Evolutionary conservation across 2,888 invertebrate genomes (phyloP), one percentile per base, ranked within the genome.

Genomic region (Temnothorax unifasciatus): DNA sequence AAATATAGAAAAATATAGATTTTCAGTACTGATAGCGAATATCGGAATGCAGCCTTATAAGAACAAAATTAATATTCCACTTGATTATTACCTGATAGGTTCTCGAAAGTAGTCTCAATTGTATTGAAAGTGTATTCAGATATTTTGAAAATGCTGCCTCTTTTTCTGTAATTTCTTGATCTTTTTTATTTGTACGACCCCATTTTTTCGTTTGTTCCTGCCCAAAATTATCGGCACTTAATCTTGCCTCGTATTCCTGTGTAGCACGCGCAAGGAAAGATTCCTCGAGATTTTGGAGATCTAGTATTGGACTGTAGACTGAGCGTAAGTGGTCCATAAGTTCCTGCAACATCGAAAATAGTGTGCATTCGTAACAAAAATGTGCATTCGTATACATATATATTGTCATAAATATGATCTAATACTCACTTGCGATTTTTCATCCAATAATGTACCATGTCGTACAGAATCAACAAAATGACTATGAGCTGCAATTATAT

Each of bases 401-500:
- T 8, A 15, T 34, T 52, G 25, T 57, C 38, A 29, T 5, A 61
- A 25, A 59, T 63, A 61, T 68, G 8, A 47, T 41, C 25, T 57
- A 41, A 41, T 54, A 91, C 90, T 92, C 92, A 96, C 96, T 94
- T 96, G 96, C 69, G 97, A 97, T 90, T 96, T 96, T 92, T 96
- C 96, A 92, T 99, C 98, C 89, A 99, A 96, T 91, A 99, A 96
- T 79, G 98, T 98, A 89, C 98, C 97, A 84, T 97, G 96, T 93
- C 97, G 97, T 88, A 99, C 97, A 0, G 97, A 96, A 87, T 97
- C 96, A 82, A 99, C 96, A 95, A 99, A 99, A 90, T 96, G 96
- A 90, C 97, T 96, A 95, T 99, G 99, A 21, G 99, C 98, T 29
- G 96, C 95, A 87, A 99, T 97, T 91, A 99, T 97, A 90, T 97